Base-by-base conservation (phyloP, 2,888 invertebrate genomes). In the Noctua comes region DNA sequence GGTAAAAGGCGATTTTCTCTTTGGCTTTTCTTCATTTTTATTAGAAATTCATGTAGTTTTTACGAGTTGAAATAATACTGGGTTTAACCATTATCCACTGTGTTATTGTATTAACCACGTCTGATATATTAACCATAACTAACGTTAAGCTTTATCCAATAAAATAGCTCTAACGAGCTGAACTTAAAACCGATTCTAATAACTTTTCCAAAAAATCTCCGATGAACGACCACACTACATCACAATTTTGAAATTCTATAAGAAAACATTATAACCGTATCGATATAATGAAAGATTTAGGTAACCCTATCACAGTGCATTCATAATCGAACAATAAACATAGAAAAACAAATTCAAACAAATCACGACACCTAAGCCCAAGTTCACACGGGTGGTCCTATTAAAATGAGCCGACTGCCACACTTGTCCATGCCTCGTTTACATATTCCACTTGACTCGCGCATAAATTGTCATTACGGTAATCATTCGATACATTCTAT, bases 391-490 rank as follows among this genome's bases (percentile, higher is more conserved):
- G 95, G 96, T 96, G 96, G 96, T 95, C 96, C 94, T 89, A 93
- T 94, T 94, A 94, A 88, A 88, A 88, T 87, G 91, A 90, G 90
- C 89, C 89, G 91, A 93, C 91, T 91, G 91, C 91, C 90, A 93
- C 90, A 93, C 93, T 93, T 93, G 93, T 93, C 92, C 91, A 91
- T 86, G 91, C 90, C 84, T 95, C 94, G 93, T 95, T 96, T 95
- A 95, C 95, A 95, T 96, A 95, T 95, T 90, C 95, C 92, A 93
- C 92, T 92, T 88, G 87, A 92, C 92, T 93, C 90, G 87, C 93
- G 92, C 94, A 95, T 96, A 96, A 96, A 96, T 96, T 96, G 95
- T 95, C 95, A 95, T 96, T 95, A 95, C 93, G 90, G 93, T 94
- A 95, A 96, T 96, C 95, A 95, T 93, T 91, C 93, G 95, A 94